Base-by-base conservation (phyloP, 1,140 invertebrate species). In the Drosophila obscura region DNA sequence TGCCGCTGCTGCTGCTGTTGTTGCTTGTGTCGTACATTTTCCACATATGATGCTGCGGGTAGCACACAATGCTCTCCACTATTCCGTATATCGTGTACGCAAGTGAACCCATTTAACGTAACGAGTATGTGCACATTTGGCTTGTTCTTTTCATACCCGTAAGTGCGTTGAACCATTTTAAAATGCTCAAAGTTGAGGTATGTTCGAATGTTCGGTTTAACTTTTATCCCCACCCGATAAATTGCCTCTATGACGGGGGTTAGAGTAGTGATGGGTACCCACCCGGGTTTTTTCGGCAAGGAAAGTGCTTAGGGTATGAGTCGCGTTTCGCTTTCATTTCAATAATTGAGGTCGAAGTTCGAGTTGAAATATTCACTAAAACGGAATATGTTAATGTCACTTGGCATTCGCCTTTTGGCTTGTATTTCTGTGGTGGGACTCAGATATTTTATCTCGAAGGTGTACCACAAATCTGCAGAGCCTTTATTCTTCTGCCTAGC, bases 51-150 rank as follows among this genome's bases (percentile, higher is more conserved):
- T 78, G 65, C 80, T 83, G 71, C 80, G 80, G 80, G 80, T 82
- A 46, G 62, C 28, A 28, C 9, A 28, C 60, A 63, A 41, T 63
- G 55, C 55, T 41, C 50, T n/a, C 60, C 13, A 39, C 15, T 24
- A 28, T 28, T 24, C 44, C 4, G 16, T 44, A 31, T 15, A 31
- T 24, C 48, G 31, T 39, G 46, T 58, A n/a, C 66, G 73, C 78
- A 74, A 87, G 84, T 85, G 82, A 85, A 85, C 82, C 81, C 82
- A 87, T 85, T 85, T 85, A 82, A 61, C 78, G 59, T 85, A 75
- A 39, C 11, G 35, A 13, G 35, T 39, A 85, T 85, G 81, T 81
- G 53, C 82, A 81, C 82, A 85, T 84, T 83, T 39, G 35, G 35
- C 52, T 83, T 45, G 75, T 66, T 56, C 35, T 39, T 49, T 53